phyloP scores from a whole-genome alignment of 2,113 vertebrate species.

The Stercorarius parasiticus region DNA sequence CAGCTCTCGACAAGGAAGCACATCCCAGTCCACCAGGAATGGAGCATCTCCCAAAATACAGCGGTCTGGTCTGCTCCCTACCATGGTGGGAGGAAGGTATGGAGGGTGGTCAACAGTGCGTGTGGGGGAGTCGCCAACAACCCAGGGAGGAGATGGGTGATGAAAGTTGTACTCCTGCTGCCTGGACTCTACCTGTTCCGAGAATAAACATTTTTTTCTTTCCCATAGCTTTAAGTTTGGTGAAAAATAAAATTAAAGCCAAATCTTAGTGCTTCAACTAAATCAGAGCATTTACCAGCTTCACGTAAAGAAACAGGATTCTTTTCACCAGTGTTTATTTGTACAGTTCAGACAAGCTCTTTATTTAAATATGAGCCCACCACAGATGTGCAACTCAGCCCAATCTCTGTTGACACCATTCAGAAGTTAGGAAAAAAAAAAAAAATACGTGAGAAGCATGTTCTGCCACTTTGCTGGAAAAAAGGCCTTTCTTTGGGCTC shows the following conservation, averaged over 20 bases:
- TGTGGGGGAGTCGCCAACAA: background rate
- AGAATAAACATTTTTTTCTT: background rate
- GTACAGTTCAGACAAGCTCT: background rate
- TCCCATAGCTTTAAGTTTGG: background rate
- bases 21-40: background rate
- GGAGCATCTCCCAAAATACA: background rate
- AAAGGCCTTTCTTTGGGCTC: background rate
- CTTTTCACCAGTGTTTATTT: slow-evolving; percentile 29
- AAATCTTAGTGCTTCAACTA: background rate
- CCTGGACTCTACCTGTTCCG: background rate
- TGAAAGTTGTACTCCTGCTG: background rate
- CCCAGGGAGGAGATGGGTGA: background rate
- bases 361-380: background rate
- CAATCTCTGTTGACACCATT: background rate
- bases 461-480: background rate
- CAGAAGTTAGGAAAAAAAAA: background rate
- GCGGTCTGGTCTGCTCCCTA: background rate
- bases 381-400: background rate
- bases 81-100: background rate
- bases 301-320: background rate
- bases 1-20: background rate
- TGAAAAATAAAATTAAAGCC: slow-evolving; percentile 23
- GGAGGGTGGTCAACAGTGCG: background rate
- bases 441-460: background rate
- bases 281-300: slow-evolving; percentile 30